These are phyloP conservation scores for Carassius gibelio DNA, from an alignment of 2,113 vertebrate genomes.

Conservation along the genomic window DNA sequence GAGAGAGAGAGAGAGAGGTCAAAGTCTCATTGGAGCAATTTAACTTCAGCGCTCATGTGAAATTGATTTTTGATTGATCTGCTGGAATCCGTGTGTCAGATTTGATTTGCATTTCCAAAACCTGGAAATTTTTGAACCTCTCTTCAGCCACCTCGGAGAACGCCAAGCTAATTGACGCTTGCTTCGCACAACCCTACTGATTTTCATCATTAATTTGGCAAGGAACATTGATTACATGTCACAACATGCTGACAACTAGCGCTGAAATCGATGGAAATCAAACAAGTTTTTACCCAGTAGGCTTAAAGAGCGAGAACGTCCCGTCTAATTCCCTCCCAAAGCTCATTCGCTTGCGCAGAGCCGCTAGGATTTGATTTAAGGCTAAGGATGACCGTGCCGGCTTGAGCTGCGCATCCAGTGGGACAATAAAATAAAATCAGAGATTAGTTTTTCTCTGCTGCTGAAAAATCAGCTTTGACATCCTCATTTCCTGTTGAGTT, in stretches of 20 bases:
- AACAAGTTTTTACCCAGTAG: constrained; percentile 42
- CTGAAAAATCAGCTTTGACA: constrained; percentile 72
- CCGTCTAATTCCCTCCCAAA: constrained; percentile 30
- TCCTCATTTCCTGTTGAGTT: constrained; percentile 73
- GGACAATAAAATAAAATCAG: constrained; percentile 64
- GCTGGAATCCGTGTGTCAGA: constrained; percentile 13
- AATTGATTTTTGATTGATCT: constrained; percentile 42
- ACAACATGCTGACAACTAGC: constrained; percentile 40
- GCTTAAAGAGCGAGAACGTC: constrained; percentile 14
- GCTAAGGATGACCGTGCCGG: constrained; percentile 39
- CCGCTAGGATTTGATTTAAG: constrained; percentile 48
- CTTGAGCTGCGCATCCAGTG: constrained; percentile 34
- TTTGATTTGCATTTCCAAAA: constrained; percentile 25
- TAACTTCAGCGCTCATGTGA: constrained; percentile 11
- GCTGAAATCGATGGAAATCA: constrained; percentile 38
- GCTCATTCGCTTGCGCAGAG: constrained; percentile 21
- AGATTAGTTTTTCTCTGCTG: constrained; percentile 65
- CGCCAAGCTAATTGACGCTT: constrained; percentile 25
- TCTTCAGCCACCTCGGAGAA: constrained; percentile 2
- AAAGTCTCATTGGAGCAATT: not conserved
- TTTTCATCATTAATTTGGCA: constrained; percentile 38
- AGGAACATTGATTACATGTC: constrained; percentile 44
- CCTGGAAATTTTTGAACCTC: constrained; percentile 14
- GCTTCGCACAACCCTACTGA: constrained; percentile 15
- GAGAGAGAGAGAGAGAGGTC: constrained; percentile 10